A percentile compares a stretch with the other conserved stretches of the same genome.
These are phyloP conservation scores for Diceros bicornis DNA, from an alignment of 2,797 vertebrate species.

Conservation along the genomic window DNA sequence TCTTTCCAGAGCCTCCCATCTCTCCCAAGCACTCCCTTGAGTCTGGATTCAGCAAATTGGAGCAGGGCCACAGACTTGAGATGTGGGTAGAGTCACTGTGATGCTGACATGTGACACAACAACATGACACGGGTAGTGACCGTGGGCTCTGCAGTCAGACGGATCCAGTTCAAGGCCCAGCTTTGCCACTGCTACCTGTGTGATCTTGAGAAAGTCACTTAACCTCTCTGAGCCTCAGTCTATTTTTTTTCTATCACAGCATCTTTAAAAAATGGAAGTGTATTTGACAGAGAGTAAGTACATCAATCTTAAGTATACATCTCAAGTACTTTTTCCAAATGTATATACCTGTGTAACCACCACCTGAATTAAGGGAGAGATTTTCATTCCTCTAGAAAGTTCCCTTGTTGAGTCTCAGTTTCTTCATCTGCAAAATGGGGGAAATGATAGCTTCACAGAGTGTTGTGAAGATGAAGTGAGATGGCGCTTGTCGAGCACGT, in stretches of 20 bases:
- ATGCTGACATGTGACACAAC: background rate
- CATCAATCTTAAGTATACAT: background rate
- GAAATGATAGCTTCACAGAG: background rate
- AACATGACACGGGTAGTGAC: background rate
- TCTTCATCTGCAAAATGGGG: background rate
- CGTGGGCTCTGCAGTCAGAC: background rate
- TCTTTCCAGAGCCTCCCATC: background rate
- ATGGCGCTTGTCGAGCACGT: background rate
- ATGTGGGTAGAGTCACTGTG: background rate
- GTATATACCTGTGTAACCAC: background rate
- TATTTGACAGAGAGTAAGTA: background rate
- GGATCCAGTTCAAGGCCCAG: background rate
- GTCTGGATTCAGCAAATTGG: background rate
- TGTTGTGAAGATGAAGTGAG: background rate
- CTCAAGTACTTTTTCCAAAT: background rate
- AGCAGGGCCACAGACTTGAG: background rate
- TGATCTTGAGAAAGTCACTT: background rate
- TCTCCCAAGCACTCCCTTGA: background rate
- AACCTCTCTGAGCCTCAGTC: background rate
- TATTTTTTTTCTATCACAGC: background rate
- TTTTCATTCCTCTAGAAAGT: background rate
- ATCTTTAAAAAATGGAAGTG: background rate
- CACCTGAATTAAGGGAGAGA: background rate
- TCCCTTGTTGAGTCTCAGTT: background rate
- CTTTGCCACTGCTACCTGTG: background rate